A percentile compares a stretch with the other conserved stretches of the same genome.
Evolutionary conservation across 2,888 invertebrate genomes (phyloP).

Genomic region (Synergus laeviventris): DNA sequence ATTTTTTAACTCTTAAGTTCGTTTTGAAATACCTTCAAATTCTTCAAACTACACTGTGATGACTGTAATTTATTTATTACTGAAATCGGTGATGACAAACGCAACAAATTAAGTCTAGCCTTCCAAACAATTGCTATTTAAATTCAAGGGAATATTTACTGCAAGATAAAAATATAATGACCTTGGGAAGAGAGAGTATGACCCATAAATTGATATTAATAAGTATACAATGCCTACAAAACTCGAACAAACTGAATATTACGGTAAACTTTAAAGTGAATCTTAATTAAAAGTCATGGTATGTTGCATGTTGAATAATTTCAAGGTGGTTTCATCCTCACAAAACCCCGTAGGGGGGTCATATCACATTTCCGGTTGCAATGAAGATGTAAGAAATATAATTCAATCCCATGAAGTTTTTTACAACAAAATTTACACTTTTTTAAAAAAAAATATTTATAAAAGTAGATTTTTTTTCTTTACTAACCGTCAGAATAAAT

Average conservation of each 20-base stretch:
- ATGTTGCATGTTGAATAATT: conserved; percentile 10
- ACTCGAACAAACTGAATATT: conserved; percentile 5
- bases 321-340: neutral
- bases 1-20: no score
- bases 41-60: no score
- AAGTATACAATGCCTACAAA: conserved; percentile 15
- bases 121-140: no score
- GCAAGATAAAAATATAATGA: neutral
- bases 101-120: no score
- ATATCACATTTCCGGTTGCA: neutral
- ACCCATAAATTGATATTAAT: conserved; percentile 22
- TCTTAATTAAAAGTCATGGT: conserved; percentile 26
- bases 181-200: conserved; percentile 20
- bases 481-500: conserved; percentile 70
- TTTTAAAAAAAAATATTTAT: neutral
- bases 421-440: neutral
- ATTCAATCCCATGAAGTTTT: neutral
- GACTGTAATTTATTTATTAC: no score
- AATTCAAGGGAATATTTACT: no score
- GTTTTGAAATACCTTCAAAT: no score
- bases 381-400: neutral
- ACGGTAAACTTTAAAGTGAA: neutral
- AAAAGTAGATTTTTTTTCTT: neutral
- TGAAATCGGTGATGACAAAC: no score
- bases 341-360: neutral